phyloP scores from a whole-genome alignment of 2,113 vertebrate genomes.

The Myrmecophaga tridactyla region DNA sequence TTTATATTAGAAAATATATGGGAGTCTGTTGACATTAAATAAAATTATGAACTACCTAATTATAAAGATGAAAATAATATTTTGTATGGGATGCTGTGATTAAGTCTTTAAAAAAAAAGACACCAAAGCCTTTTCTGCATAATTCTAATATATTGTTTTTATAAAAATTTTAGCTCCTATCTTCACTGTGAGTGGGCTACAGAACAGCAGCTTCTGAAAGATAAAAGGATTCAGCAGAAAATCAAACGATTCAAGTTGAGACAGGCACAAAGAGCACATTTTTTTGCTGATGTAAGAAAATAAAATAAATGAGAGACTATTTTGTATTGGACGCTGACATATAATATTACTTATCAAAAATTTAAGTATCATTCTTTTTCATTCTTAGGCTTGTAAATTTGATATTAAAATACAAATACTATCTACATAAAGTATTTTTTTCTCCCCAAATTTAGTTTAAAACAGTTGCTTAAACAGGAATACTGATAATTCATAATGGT shows the following conservation, averaged over 20 bases:
- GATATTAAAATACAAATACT: constrained; percentile 10
- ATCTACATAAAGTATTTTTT: not conserved
- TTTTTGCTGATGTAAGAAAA: constrained; percentile 97
- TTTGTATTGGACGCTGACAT: constrained; percentile 26
- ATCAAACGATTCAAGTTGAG: constrained; percentile 99
- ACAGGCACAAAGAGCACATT: constrained; percentile 98
- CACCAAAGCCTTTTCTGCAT: constrained; percentile 45
- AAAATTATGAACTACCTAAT: not conserved
- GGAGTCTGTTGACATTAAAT: not conserved
- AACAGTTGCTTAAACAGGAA: not conserved
- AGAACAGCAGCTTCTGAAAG: constrained; percentile 96
- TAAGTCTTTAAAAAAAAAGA: constrained; percentile 10
- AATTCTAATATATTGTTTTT: constrained; percentile 65
- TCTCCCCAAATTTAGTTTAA: not conserved
- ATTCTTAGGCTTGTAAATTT: not conserved
- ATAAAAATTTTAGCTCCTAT: constrained; percentile 90
- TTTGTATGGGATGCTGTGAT: not conserved
- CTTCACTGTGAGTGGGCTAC: constrained; percentile 99
- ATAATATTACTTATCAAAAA: not conserved
- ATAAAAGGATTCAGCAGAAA: constrained; percentile 99
- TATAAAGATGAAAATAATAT: constrained; percentile 31
- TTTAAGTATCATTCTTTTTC: not conserved
- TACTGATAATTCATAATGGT: not conserved
- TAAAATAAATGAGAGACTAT: constrained; percentile 12
- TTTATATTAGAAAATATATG: constrained; percentile 28